Percentiles rank a stretch among this genome's conserved stretches.
phyloP scores from a whole-genome alignment of 2,888 invertebrate genomes.

The Strigamia crassipes region DNA sequence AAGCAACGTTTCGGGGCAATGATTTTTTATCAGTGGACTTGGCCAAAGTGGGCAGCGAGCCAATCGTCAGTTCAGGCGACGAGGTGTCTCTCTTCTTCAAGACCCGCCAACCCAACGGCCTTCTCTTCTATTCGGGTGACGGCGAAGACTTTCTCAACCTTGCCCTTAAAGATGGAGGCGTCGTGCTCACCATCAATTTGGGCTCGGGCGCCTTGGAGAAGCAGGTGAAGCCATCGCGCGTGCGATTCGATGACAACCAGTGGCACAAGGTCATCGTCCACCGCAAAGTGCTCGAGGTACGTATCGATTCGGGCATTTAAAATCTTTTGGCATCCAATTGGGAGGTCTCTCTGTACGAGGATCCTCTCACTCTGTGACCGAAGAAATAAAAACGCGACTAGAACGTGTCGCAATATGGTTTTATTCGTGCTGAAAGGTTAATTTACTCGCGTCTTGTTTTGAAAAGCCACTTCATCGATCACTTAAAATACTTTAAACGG shows the following conservation, averaged over 20 bases:
- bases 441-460: background rate
- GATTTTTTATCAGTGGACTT: constrained; percentile 92
- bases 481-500: background rate
- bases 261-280: constrained; percentile 94
- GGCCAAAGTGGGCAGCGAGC: constrained; percentile 81
- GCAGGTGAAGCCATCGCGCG: constrained; percentile 78
- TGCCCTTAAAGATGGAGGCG: constrained; percentile 85
- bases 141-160: constrained; percentile 87
- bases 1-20: constrained; percentile 88
- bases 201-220: constrained; percentile 62
- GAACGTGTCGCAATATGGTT: too few species aligned
- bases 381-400: too few species aligned
- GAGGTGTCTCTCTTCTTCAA: constrained; percentile 89
- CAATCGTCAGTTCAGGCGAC: constrained; percentile 87
- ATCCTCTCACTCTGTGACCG: background rate
- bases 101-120: constrained; percentile 85
- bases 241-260: constrained; percentile 92
- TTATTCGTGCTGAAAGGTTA: background rate
- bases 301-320: constrained; percentile 50
- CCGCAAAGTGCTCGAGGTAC: constrained; percentile 87
- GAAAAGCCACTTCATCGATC: background rate
- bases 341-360: background rate
- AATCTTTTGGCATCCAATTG: constrained; percentile 25
- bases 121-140: constrained; percentile 91
- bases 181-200: constrained; percentile 84